Conservation (phyloP, 53 echinoderm and acorn worm species). For the Mesocentrotus franciscanus region DNA sequence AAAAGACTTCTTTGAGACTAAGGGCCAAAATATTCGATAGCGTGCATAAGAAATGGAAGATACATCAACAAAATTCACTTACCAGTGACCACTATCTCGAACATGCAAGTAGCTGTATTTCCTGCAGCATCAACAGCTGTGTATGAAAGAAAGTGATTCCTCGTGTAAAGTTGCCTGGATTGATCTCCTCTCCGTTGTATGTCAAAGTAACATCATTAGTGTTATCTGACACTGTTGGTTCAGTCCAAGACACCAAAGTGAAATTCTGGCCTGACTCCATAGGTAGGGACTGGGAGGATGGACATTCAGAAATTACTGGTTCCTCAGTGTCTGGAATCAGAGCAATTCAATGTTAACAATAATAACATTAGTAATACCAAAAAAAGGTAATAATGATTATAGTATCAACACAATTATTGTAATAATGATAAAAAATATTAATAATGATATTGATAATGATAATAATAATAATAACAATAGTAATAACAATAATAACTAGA, state of each 20-base stretch:
- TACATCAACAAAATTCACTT: not conserved
- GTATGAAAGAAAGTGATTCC: not conserved
- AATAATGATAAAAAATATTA: too few relatives aligned
- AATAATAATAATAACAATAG: too few relatives aligned
- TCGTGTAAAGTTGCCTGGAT: not conserved
- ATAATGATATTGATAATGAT: too few relatives aligned
- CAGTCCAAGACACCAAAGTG: not conserved
- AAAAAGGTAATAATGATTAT: too few relatives aligned
- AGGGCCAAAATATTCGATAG: too few relatives aligned
- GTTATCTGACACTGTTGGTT: not conserved
- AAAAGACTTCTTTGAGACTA: too few relatives aligned
- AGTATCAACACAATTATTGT: too few relatives aligned
- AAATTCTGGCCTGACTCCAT: not conserved
- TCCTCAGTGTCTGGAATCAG: not conserved
- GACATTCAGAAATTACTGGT: not conserved
- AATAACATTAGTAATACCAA: too few relatives aligned
- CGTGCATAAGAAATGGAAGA: too few relatives aligned
- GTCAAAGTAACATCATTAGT: not conserved
- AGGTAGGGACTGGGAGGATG: not conserved
- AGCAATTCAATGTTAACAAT: not conserved
- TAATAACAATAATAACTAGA: too few relatives aligned
- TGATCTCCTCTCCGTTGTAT: not conserved
- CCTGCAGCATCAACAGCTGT: not conserved
- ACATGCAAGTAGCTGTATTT: not conserved
- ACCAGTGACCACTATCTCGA: not conserved